Conservation (phyloP, 2,113 vertebrate genomes). For the Colaptes auratus region DNA sequence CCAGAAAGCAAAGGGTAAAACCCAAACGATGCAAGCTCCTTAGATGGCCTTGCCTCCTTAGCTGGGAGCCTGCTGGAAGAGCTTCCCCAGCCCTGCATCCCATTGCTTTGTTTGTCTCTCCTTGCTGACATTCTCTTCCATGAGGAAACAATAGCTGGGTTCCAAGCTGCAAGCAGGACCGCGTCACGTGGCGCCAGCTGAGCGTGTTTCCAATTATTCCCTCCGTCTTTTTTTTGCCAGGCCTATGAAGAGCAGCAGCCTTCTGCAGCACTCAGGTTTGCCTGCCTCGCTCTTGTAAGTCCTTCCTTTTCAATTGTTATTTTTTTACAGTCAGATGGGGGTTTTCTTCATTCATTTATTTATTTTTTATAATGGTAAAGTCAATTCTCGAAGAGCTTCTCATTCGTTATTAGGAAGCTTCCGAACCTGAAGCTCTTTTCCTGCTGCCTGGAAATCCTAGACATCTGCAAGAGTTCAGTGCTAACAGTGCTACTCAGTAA, state of each 20-base stretch:
- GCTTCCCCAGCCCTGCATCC: slow-evolving; percentile 14
- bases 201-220: slow-evolving; percentile 78
- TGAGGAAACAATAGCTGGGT: slow-evolving; percentile 61
- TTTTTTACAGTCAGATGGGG: neutral
- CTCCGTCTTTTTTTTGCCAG: slow-evolving; percentile 62
- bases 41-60: slow-evolving; percentile 4
- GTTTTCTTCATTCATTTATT: neutral
- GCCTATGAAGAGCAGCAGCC: slow-evolving; percentile 67
- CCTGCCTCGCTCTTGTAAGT: slow-evolving; percentile 64
- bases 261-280: slow-evolving; percentile 64
- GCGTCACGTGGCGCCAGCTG: slow-evolving; percentile 39
- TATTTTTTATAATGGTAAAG: neutral
- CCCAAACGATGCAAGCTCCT: neutral
- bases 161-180: slow-evolving; percentile 61
- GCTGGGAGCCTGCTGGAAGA: slow-evolving; percentile 11
- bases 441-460: neutral
- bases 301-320: slow-evolving; percentile 48
- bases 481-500: neutral
- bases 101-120: slow-evolving; percentile 53
- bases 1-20: neutral
- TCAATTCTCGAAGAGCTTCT: neutral
- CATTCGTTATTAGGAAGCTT: neutral
- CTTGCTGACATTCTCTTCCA: slow-evolving; percentile 57
- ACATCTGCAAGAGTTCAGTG: neutral
- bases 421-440: neutral